A percentile compares a stretch with the other conserved stretches of the same genome.
Evolutionary conservation across 2,113 vertebrate genomes (phyloP).

Genomic region (Cyanoliseus patagonus): DNA sequence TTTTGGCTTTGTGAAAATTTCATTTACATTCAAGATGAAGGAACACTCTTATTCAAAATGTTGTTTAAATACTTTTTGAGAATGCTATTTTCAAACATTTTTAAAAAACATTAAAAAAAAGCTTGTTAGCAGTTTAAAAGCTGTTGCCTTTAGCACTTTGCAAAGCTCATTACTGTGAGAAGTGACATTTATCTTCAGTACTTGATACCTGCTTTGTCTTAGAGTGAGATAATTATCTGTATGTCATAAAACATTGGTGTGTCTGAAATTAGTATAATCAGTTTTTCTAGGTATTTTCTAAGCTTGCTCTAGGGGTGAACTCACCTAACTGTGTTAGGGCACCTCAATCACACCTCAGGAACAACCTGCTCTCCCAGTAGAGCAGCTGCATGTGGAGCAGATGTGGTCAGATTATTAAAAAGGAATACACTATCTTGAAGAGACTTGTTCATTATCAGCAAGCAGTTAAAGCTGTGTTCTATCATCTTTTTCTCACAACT

Average conservation of each 20-base stretch:
- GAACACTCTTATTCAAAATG: background rate
- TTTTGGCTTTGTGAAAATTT: background rate
- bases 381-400: constrained; percentile 9
- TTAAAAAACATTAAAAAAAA: background rate
- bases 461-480: background rate
- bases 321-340: background rate
- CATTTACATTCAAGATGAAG: background rate
- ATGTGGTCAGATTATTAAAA: constrained; percentile 21
- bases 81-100: background rate
- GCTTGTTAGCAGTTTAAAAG: background rate
- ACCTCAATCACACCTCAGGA: background rate
- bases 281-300: background rate
- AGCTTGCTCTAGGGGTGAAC: background rate
- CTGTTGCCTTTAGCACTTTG: background rate
- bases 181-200: background rate
- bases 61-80: background rate
- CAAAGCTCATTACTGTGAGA: background rate
- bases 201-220: background rate
- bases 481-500: background rate
- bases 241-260: background rate
- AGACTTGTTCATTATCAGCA: background rate
- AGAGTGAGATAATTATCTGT: background rate
- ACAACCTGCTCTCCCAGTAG: background rate
- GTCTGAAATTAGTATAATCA: background rate
- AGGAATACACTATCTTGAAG: background rate